Evolutionary conservation across 2,113 vertebrate species (phyloP), one percentile per base, ranked within the genome.

Genomic region (Nothobranchius kuhntae): DNA sequence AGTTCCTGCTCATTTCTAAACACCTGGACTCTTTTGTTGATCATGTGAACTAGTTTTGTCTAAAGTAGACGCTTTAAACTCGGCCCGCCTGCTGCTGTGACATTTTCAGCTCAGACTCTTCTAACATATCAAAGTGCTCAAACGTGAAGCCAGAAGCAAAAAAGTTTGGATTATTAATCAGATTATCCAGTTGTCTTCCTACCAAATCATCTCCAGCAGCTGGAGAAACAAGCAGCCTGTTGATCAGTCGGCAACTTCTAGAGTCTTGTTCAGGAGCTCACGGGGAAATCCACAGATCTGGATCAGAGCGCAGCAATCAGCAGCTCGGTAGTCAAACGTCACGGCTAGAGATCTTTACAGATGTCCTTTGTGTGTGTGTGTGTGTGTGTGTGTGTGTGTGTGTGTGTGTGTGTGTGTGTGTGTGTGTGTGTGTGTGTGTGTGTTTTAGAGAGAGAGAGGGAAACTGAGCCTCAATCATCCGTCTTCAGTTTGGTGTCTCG

Each of bases 381-480:
- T 51, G 48, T 5, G n/a, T 9, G n/a, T n/a, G n/a, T 21, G 48
- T 21, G 48, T 21, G 36, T 24, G 26, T 38, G 44, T 45, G n/a
- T 44, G 7, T 15, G 53, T 21, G 21, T 21, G 9, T 45, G 11
- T 11, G 9, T 13, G 2, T 45, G 44, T 51, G 48, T 51, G 48
- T 5, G n/a, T 9, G n/a, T 21, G 48, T 21, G 48, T 21, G 36
- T 24, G 26, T 38, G 44, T 45, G n/a, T 44, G 7, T 15, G 53
- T 21, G 21, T 21, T 21, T 21, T 21, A 21, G 21, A 21, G 21
- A 21, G 21, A 17, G 53, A 24, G 51, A 42, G 47, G 17, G 47
- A 71, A 70, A 38, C 73, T 71, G 75, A 74, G 75, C 75, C 78
- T 78, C 84, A 54, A 17, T 78, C 75, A 38, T 42, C 56, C 53